These are phyloP conservation scores for Lithophane leautieri DNA, from an alignment of 2,888 invertebrate species.

Conservation along the genomic window DNA sequence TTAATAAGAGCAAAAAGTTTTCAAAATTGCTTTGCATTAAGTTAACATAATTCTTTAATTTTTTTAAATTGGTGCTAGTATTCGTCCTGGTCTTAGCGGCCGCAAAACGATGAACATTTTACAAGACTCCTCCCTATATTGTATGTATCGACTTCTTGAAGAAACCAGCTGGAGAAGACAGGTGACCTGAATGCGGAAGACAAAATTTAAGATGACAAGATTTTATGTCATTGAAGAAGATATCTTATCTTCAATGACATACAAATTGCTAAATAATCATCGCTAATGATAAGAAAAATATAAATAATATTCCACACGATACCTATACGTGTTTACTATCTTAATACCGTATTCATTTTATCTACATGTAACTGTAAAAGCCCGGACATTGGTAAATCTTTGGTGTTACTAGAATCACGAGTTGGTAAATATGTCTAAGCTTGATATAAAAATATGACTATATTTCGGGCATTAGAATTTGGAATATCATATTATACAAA, in stretches of 20 bases:
- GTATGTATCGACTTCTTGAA: neutral
- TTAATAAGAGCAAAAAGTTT: neutral
- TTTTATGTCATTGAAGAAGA: too few relatives aligned
- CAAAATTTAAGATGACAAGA: too few relatives aligned
- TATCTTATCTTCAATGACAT: conserved; percentile 11
- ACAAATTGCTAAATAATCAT: neutral
- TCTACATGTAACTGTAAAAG: conserved; percentile 9
- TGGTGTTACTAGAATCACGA: neutral
- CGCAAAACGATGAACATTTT: neutral
- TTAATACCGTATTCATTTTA: conserved; percentile 16
- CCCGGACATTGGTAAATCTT: neutral
- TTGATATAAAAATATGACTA: neutral
- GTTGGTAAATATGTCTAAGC: neutral
- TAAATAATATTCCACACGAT: neutral
- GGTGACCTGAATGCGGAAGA: conserved; percentile 9
- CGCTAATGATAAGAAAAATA: conserved; percentile 6
- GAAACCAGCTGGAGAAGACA: neutral
- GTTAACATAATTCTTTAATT: neutral
- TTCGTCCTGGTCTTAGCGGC: neutral
- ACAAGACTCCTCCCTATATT: neutral
- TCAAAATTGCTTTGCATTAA: neutral
- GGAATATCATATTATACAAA: neutral
- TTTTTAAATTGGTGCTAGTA: too few relatives aligned
- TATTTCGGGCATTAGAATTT: neutral
- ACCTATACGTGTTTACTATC: conserved; percentile 8